Base-by-base conservation (phyloP, 2,797 vertebrate genomes). In the Choloepus didactylus region DNA sequence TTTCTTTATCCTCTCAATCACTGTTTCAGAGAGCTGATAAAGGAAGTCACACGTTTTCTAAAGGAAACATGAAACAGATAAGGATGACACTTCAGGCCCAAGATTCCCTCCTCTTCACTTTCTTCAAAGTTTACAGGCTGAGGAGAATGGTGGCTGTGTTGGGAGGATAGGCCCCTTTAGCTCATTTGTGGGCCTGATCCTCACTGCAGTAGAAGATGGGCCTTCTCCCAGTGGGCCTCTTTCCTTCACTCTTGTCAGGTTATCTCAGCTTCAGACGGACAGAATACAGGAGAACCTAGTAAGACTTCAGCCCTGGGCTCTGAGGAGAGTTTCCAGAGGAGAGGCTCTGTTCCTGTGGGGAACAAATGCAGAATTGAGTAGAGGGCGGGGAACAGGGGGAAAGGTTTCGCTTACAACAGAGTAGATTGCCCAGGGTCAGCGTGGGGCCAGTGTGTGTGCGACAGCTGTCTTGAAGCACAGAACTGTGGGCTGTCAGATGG, bases 21-120 rank as follows among this genome's bases (percentile, higher is more conserved):
- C 27, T 67, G 21, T 56, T 89, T 80, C 49, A 59, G 75, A 56
- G 64, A 69, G 62, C 49, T 80, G 75, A 80, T 89, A 89, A 89
- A 77, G 15, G n/a, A 80, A 69, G 35, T 89, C 75, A 80, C 14
- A 15, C 51, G 79, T 79, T n/a, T 14, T 5, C 46, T 35, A 56
- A 79, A 79, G 62, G 27, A 69, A 89, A 89, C 49, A 69, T n/a
- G 25, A 60, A 81, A 35, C 7, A 35, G 88, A 81, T 80, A 81
- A 70, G 54, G 31, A 41, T 21, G 54, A 60, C 31, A 56, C 12
- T 9, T 19, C 9, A 69, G 49, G 59, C 44, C 59, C 38, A 41
- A 19, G 75, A 64, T 35, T 56, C 75, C 66, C 6, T 69, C 29
- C 49, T 31, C 21, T 70, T 59, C 76, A 38, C 10, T 81, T 80